Evolutionary conservation across 2,113 vertebrate species (phyloP), one percentile per base, ranked within the genome.

Genomic region (Proteles cristata): DNA sequence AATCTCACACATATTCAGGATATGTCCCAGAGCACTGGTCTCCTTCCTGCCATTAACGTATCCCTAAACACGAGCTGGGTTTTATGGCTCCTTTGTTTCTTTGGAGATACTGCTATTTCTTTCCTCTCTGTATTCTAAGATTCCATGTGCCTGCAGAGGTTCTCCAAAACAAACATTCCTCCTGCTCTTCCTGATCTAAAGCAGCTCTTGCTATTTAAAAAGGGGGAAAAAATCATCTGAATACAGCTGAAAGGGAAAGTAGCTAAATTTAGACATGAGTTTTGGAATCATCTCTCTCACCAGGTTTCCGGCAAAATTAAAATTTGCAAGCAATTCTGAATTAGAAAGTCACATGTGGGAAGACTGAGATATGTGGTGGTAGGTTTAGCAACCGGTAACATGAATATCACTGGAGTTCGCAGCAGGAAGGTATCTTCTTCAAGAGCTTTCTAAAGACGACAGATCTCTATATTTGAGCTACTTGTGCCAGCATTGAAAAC

Each of bases 261-360:
- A 39, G 94, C 93, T 89, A 96, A 95, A 98, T 97, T 98, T 90
- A 98, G 87, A 95, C 58, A 45, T 33, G 19, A 33, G 84, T 94
- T 97, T 97, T 96, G 79, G 19, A 80, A 66, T 74, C 48, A 35
- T 71, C 79, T 55, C 65, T 65, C 4, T 3, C 7, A 1, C 71
- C 43, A 26, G 9, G 45, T 35, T 91, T 87, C 81, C 96, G 94
- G 88, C 58, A 96, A 87, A 97, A 97, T 97, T 95, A 96, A 90
- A 95, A 93, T 97, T 98, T 91, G 35, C 93, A 68, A 95, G 73
- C 88, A 82, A 89, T 91, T 95, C 2, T 93, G 63, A 66, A 81
- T 79, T 88, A 94, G 63, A 96, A 88, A 96, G 97, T 28, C 83
- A 63, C 85, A 23, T 23, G 7, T 79, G 2, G 4, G 10, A 23